Base-by-base conservation (phyloP, 2,113 vertebrate species). In the Chloropsis hardwickii region DNA sequence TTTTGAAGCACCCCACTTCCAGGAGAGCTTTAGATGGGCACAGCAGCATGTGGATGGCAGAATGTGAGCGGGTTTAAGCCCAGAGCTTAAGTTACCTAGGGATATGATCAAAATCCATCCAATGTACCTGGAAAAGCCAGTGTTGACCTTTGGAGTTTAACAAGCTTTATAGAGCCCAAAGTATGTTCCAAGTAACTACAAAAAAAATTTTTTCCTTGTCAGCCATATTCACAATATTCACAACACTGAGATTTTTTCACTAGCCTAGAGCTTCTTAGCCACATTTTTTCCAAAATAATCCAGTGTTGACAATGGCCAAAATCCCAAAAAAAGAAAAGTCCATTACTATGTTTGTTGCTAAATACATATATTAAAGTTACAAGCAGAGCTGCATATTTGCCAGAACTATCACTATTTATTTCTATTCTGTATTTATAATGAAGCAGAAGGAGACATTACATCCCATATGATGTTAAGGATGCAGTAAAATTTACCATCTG, bases 401-500 rank as follows among this genome's bases (percentile, higher is more conserved):
- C n/a, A 80, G 79, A 93, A 90, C 37, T 65, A 69, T 50, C 39
- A 50, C 21, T 92, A 37, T 88, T 90, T 90, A 72, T 86, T 90
- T 91, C 60, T 90, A 35, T 66, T 58, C 56, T 90, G 39, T 79
- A 58, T 90, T 86, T 88, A 27, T 45, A 88, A 83, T 51, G 69
- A 88, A 92, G 69, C 83, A 94, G 82, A 95, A 94, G 67, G 82
- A 90, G 47, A 91, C 53, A 58, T 71, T 92, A 44, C 28, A 88
- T 44, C 60, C 86, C 95, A 78, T 92, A 81, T 80, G 88, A 97
- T 78, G 24, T 78, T 90, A 90, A 78, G 35, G 62, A 86, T 81
- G 56, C 39, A 67, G 81, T 66, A 81, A 78, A 91, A 86, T 86
- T 94, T 93, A 78, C 95, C 92, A 92, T 96, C 91, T 97, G 86